phyloP scores from a whole-genome alignment of 2,113 vertebrate genomes.

The Petrocephalus zakoni region DNA sequence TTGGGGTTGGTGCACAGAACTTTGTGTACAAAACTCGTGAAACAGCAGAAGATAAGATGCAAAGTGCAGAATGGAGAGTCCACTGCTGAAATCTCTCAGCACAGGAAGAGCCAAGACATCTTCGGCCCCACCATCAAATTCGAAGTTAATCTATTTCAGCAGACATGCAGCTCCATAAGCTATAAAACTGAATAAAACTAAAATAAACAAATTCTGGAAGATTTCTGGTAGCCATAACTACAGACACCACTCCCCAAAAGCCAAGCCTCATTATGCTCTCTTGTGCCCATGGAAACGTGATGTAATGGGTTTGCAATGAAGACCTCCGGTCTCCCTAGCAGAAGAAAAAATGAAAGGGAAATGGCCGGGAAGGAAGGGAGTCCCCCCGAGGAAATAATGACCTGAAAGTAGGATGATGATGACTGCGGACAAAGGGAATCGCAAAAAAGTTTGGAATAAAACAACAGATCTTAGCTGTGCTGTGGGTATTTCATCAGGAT shows the following conservation, averaged over 20 bases:
- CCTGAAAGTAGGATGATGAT: not conserved
- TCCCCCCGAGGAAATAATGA: not conserved
- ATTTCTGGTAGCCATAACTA: slow-evolving; percentile 8
- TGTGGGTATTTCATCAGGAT: not conserved
- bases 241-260: not conserved
- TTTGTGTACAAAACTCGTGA: not conserved
- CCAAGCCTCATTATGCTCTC: not conserved
- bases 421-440: not conserved
- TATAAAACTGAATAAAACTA: not conserved
- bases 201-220: not conserved
- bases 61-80: not conserved
- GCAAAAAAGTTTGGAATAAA: not conserved
- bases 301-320: not conserved
- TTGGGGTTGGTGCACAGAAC: not conserved
- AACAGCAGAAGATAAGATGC: not conserved
- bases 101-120: not conserved
- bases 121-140: not conserved
- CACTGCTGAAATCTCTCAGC: not conserved
- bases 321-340: not conserved
- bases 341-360: not conserved
- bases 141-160: not conserved
- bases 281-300: not conserved
- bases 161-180: not conserved
- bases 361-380: slow-evolving; percentile 6
- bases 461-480: not conserved